Evolutionary conservation across 2,113 vertebrate species (phyloP).

Genomic region (Stigmatopora nigra): DNA sequence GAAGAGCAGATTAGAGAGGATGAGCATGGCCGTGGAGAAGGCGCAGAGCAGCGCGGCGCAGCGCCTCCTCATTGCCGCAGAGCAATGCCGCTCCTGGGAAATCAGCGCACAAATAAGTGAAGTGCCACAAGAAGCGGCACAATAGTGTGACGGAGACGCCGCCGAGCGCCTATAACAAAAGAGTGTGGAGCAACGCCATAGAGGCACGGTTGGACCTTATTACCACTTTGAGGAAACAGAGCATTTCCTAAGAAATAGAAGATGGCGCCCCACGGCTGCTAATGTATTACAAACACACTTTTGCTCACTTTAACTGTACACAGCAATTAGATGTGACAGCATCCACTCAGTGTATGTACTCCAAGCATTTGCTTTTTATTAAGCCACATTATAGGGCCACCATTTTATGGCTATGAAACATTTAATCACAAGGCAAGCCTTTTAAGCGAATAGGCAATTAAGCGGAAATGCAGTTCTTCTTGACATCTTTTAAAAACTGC

Average conservation of each 20-base stretch:
- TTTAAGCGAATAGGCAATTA: constrained; percentile 6
- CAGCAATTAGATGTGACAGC: constrained; percentile 24
- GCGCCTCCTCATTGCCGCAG: constrained; percentile 73
- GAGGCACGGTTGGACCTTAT: constrained; percentile 14
- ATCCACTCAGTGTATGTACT: constrained; percentile 4
- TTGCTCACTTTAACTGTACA: constrained; percentile 12
- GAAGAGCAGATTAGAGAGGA: constrained; percentile 95
- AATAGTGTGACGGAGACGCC: constrained; percentile 6
- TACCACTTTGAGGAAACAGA: constrained; percentile 23
- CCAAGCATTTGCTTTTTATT: constrained; percentile 15
- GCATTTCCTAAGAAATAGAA: constrained; percentile 3
- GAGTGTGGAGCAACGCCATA: constrained; percentile 5
- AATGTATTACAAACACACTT: constrained; percentile 12
- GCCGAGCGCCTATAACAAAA: constrained; percentile 25
- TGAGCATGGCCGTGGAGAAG: constrained; percentile 85
- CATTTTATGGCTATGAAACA: constrained; percentile 22
- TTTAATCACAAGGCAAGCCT: constrained; percentile 17
- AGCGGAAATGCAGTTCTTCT: neutral
- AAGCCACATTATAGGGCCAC: constrained; percentile 14
- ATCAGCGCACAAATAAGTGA: constrained; percentile 41
- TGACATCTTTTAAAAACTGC: neutral
- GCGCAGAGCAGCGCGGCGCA: constrained; percentile 79
- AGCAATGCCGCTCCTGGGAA: constrained; percentile 74
- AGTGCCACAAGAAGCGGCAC: constrained; percentile 1
- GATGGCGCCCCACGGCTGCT: neutral